A percentile compares a stretch with the other conserved stretches of the same genome.
Conservation (phyloP, 2,797 vertebrate genomes). For the Protonibea diacanthus region DNA sequence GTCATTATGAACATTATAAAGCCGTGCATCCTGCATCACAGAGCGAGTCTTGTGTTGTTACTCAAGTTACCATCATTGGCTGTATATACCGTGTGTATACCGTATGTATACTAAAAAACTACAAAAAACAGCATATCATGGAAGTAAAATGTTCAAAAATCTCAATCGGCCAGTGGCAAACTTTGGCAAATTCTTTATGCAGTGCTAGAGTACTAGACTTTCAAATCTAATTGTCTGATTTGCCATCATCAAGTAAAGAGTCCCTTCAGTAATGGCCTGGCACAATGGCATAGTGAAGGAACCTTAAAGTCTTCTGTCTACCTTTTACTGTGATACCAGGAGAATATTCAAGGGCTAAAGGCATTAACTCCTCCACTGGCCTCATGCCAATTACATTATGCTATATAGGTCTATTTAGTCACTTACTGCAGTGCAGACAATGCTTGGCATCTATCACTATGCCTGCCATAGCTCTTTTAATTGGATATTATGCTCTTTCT, state of each 20-base stretch:
- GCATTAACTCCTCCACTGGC: conserved; percentile 34
- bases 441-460: conserved; percentile 18
- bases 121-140: too few species aligned
- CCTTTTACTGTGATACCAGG: conserved; percentile 7
- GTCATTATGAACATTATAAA: too few species aligned
- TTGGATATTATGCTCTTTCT: conserved; percentile 13
- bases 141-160: too few species aligned
- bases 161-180: too few species aligned
- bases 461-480: conserved; percentile 13
- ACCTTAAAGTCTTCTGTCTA: conserved; percentile 25
- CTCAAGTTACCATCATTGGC: too few species aligned
- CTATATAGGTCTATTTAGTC: conserved; percentile 39
- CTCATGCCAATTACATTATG: conserved; percentile 38
- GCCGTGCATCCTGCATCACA: too few species aligned
- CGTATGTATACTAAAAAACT: too few species aligned
- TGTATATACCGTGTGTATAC: too few species aligned
- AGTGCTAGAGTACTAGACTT: not conserved
- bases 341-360: conserved; percentile 45
- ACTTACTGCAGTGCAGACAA: conserved; percentile 39
- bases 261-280: conserved; percentile 16
- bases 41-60: too few species aligned
- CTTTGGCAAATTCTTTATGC: not conserved
- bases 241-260: conserved; percentile 16
- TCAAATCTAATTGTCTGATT: conserved; percentile 24
- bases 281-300: conserved; percentile 15